phyloP scores from a whole-genome alignment of 2,797 vertebrate species.

The Bradypodion pumilum region DNA sequence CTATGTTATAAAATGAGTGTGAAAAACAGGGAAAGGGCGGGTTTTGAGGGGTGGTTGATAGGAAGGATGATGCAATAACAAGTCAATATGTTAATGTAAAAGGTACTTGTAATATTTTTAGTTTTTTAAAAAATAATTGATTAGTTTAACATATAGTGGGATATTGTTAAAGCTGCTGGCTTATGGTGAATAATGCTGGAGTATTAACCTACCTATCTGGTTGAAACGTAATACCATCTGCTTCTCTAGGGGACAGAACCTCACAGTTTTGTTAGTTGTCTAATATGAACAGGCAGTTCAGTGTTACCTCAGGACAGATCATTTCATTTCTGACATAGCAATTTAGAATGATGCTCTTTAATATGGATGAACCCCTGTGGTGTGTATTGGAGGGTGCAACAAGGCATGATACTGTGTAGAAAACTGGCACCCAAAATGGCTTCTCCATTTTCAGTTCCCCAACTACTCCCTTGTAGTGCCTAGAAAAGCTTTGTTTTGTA shows the following conservation, averaged over 20 bases:
- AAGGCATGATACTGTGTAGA: not conserved
- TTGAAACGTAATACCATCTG: not conserved
- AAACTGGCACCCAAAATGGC: not conserved
- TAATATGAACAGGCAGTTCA: not conserved
- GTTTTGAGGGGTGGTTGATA: not conserved
- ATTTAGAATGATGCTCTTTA: not conserved
- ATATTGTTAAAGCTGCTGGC: not conserved
- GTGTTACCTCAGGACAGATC: not conserved
- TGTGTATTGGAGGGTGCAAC: not conserved
- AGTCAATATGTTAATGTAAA: not conserved
- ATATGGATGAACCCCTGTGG: not conserved
- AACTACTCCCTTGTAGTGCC: not conserved
- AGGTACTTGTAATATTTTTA: not conserved
- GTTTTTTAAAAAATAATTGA: too few relatives aligned
- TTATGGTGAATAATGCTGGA: not conserved
- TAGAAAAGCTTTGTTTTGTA: not conserved
- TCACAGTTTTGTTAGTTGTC: not conserved
- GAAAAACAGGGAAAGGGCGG: not conserved
- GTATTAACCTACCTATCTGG: not conserved
- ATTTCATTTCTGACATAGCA: not conserved
- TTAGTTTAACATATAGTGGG: not conserved
- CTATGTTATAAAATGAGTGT: not conserved
- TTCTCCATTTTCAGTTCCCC: not conserved
- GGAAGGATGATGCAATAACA: not conserved
- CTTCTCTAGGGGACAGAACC: not conserved